phyloP scores from a whole-genome alignment of 2,888 invertebrate genomes.

The Mamestra brassicae region DNA sequence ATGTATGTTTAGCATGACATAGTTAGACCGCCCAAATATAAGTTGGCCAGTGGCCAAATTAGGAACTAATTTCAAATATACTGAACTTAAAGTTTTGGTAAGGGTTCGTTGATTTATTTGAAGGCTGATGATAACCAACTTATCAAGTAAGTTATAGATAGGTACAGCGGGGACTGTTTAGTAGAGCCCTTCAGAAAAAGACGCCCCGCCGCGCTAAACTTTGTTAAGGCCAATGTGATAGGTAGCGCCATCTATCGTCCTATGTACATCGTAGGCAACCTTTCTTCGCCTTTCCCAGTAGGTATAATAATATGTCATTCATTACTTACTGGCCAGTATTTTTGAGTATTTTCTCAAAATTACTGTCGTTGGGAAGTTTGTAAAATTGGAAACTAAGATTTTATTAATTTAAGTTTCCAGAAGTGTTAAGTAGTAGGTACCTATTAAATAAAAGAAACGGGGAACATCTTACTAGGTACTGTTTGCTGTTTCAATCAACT shows the following conservation, averaged over 20 bases:
- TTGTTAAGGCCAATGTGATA: background rate
- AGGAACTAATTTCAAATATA: slow-evolving; percentile 23
- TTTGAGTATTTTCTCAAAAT: background rate
- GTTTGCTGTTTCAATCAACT: background rate
- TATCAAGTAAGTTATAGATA: background rate
- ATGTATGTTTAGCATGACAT: slow-evolving; percentile 27
- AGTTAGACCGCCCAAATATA: slow-evolving; percentile 26
- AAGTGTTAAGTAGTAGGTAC: no score
- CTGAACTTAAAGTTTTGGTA: background rate
- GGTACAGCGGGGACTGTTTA: background rate
- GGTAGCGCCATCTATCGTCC: slow-evolving; percentile 41
- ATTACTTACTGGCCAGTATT: background rate
- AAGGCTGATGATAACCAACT: no score
- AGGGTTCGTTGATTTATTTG: background rate
- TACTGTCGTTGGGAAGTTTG: no score
- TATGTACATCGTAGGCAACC: background rate
- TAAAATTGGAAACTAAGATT: no score
- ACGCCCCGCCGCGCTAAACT: background rate
- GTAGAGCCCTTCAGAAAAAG: background rate
- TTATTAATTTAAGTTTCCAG: no score
- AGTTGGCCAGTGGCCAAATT: slow-evolving; percentile 16
- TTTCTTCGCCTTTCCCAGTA: slow-evolving; percentile 7
- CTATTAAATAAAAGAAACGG: no score
- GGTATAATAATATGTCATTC: no score
- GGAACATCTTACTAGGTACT: background rate